phyloP scores from a whole-genome alignment of 1,140 invertebrate species.

The Drosophila murphyi region DNA sequence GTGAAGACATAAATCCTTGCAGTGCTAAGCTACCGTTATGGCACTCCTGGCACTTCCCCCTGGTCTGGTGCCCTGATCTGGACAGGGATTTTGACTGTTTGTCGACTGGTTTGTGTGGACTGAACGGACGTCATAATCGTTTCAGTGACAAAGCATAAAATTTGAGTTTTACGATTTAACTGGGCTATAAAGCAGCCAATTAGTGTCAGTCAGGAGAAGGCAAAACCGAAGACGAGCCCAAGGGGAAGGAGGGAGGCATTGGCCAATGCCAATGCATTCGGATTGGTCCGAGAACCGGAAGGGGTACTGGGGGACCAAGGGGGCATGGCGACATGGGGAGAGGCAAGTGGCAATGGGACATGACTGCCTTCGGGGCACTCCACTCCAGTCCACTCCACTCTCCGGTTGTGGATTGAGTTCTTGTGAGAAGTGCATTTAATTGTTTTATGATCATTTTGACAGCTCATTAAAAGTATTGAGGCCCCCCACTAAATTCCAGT shows the following conservation, averaged over 20 bases:
- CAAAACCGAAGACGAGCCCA: constrained; percentile 24
- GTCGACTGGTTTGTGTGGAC: neutral
- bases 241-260: neutral
- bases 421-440: constrained; percentile 75
- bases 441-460: constrained; percentile 81
- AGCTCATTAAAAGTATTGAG: constrained; percentile 70
- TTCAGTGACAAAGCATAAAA: constrained; percentile 83
- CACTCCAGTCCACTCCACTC: neutral
- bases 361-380: neutral
- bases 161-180: constrained; percentile 83
- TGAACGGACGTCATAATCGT: constrained; percentile 79
- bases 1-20: constrained; percentile 68
- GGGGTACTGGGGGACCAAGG: neutral
- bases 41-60: constrained; percentile 39
- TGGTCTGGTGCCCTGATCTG: constrained; percentile 1
- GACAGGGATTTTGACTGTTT: constrained; percentile 32
- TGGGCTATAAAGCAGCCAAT: constrained; percentile 83
- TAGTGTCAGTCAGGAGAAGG: constrained; percentile 73
- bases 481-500: constrained; percentile 26
- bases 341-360: constrained; percentile 9
- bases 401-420: constrained; percentile 52
- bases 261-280: constrained; percentile 30
- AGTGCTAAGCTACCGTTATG: constrained; percentile 46
- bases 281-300: constrained; percentile 2
- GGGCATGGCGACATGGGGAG: neutral